Conservation (phyloP, 2,888 invertebrate genomes). For the Encarsia formosa region DNA sequence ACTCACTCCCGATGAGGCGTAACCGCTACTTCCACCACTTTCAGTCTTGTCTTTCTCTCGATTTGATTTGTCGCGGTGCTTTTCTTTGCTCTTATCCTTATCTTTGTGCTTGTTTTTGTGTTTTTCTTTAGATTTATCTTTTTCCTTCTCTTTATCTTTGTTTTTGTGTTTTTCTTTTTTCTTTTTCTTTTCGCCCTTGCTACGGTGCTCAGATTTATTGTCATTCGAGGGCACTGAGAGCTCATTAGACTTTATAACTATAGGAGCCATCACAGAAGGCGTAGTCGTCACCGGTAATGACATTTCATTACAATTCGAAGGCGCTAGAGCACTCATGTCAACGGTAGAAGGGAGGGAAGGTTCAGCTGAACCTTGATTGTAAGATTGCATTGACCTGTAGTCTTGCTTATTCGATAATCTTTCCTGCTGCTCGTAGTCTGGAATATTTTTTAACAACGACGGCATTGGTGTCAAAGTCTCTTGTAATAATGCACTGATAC, state of each 20-base stretch:
- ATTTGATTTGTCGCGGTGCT: conserved; percentile 71
- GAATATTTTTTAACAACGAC: conserved; percentile 42
- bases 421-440: conserved; percentile 33
- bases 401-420: too few species aligned
- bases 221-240: conserved; percentile 25
- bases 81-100: conserved; percentile 74
- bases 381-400: too few species aligned
- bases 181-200: conserved; percentile 35
- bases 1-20: conserved; percentile 47
- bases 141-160: conserved; percentile 35
- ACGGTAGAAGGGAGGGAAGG: conserved; percentile 38
- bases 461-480: conserved; percentile 43
- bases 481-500: conserved; percentile 45
- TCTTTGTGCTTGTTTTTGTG: conserved; percentile 79
- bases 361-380: conserved; percentile 41
- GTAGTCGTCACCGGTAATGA: conserved; percentile 28
- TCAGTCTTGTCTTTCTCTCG: conserved; percentile 49
- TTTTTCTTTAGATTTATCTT: conserved; percentile 70
- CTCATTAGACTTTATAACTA: background rate
- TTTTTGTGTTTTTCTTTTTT: conserved; percentile 35
- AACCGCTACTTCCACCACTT: conserved; percentile 64
- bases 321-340: conserved; percentile 38
- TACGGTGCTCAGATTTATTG: conserved; percentile 56
- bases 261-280: background rate
- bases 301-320: conserved; percentile 28